These are phyloP conservation scores for Diarsia rubi DNA, from an alignment of 2,888 invertebrate species.

Conservation along the genomic window DNA sequence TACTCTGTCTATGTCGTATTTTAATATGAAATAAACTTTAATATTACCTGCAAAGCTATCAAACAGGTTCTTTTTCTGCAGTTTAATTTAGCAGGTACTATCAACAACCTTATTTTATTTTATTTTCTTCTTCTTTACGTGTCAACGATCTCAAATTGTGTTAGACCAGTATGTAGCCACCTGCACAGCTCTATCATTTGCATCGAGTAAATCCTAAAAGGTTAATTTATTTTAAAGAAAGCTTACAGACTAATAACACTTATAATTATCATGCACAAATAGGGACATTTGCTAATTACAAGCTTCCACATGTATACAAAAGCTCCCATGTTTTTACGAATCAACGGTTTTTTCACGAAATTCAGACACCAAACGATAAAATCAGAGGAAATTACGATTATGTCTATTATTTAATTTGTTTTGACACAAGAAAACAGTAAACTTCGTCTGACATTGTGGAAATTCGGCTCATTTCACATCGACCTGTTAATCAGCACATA, in stretches of 20 bases:
- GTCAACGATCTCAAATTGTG: no score
- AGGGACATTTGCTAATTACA: no score
- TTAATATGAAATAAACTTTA: background rate
- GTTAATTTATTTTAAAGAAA: no score
- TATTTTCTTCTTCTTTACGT: no score
- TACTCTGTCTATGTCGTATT: background rate
- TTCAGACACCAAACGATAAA: slow-evolving; percentile 22
- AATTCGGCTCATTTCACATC: slow-evolving; percentile 65
- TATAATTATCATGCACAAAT: no score
- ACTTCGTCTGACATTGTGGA: slow-evolving; percentile 54
- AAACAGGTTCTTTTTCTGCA: no score
- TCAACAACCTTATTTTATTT: background rate
- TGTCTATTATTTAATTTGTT: slow-evolving; percentile 55
- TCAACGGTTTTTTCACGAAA: slow-evolving; percentile 17
- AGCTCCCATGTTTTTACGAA: background rate
- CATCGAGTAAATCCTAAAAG: no score
- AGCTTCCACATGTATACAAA: slow-evolving; percentile 3
- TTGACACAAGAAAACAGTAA: slow-evolving; percentile 58
- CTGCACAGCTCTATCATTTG: no score
- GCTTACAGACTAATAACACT: no score
- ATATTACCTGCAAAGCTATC: background rate
- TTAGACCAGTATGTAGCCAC: no score
- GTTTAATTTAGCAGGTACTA: background rate
- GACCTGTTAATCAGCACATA: slow-evolving; percentile 69
- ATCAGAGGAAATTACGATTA: slow-evolving; percentile 28